phyloP scores from a whole-genome alignment of 2,113 vertebrate species.

The Chionomys nivalis region DNA sequence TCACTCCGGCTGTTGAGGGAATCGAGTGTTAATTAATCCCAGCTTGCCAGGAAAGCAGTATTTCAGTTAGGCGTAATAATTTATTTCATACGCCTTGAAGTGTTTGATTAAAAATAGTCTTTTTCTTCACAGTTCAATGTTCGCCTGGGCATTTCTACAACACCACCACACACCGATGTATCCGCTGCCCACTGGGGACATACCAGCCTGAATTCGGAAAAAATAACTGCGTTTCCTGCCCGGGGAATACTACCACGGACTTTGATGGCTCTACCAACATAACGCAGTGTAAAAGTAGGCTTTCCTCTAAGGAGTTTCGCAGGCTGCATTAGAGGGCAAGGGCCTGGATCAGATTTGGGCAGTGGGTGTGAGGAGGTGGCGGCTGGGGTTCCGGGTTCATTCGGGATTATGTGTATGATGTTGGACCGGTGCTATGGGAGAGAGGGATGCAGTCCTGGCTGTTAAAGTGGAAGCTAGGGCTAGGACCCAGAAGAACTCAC shows the following conservation, averaged over 20 bases:
- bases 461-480: background rate
- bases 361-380: background rate
- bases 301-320: slow-evolving; percentile 11
- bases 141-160: slow-evolving; percentile 98
- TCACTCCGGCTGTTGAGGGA: slow-evolving; percentile 30
- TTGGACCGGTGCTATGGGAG: background rate
- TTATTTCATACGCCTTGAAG: slow-evolving; percentile 20
- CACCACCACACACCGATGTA: slow-evolving; percentile 96
- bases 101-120: slow-evolving; percentile 25
- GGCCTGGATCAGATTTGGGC: background rate
- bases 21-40: slow-evolving; percentile 49
- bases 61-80: background rate
- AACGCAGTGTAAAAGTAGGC: slow-evolving; percentile 98
- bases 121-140: slow-evolving; percentile 91
- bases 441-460: background rate
- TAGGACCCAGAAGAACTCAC: background rate
- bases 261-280: slow-evolving; percentile 97
- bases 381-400: background rate
- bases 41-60: slow-evolving; percentile 15
- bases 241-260: slow-evolving; percentile 97
- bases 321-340: background rate
- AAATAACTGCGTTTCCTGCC: slow-evolving; percentile 94
- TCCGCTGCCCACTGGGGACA: slow-evolving; percentile 92
- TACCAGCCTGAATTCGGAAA: slow-evolving; percentile 97
- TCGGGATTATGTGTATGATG: fast-evolving